Base-by-base conservation (phyloP, 2,888 invertebrate species). In the Ormyrus nitidulus region DNA sequence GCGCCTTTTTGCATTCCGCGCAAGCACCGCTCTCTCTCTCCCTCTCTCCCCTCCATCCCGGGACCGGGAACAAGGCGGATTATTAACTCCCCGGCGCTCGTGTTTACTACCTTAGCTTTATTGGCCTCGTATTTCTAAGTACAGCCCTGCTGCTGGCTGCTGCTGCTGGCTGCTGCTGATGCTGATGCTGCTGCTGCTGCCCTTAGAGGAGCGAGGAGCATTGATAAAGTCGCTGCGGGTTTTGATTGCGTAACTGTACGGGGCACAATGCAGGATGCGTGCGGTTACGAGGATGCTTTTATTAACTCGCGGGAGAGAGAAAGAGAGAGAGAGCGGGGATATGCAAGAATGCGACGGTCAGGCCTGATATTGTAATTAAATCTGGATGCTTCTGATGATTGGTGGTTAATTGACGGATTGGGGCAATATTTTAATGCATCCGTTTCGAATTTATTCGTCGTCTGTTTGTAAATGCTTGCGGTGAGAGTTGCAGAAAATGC, bases 1-100 rank as follows among this genome's bases (percentile, higher is more conserved):
- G 54, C 80, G 80, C 82, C 83, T 84, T 86, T 87, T 86, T 85
- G 84, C 85, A 88, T 87, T 87, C 88, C 84, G 77, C 54, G 9
- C 76, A 83, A 80, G 81, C 80, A 68, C 61, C 53, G 8, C 73
- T 83, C 80, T 81, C 79, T 77, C 65, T 68, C 74, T 71, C 78
- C 79, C 77, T 81, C 77, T 53, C 19, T 49, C 34, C 34, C 34
- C 34, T 34, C 34, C 34, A 34, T 34, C 34, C 34, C 19, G 7
- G 56, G 65, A 58, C 76, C 76, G 66, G 77, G 77, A 83, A 81
- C 80, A 82, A 80, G 83, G 76, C 82, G 82, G 83, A 85, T 84
- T 85, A 85, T 84, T 83, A 83, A 83, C 83, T 72, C 80, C 75
- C 71, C 10, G 56, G 73, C 69, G 70, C 74, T 74, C 77, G 73